Evolutionary conservation across 2,113 vertebrate genomes (phyloP), one percentile per base, ranked within the genome.

Genomic region (Acanthochromis polyacanthus): DNA sequence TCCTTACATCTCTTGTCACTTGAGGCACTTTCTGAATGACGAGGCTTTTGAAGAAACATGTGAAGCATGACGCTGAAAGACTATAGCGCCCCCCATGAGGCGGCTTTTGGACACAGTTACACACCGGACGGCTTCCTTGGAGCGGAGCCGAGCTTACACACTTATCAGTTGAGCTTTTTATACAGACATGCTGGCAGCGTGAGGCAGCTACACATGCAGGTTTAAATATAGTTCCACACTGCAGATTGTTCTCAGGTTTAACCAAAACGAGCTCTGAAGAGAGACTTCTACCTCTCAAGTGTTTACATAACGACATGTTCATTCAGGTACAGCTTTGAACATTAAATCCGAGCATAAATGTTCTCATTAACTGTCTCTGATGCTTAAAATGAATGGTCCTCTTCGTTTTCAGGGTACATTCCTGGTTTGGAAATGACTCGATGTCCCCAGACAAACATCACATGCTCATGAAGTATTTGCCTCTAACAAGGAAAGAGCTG

Each of bases 1-100:
- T 78, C 82, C 86, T 65, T 74, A 71, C 82, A 69, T 87, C 82
- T 84, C 69, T 36, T 65, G 60, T 90, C 75, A 68, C 84, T 86
- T 89, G 81, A 94, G 93, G 93, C 93, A 94, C 93, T 94, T 93
- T 94, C 92, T 92, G 88, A 90, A 85, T 89, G 78, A 86, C 46
- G 84, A 91, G 89, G 88, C 88, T 77, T 74, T 80, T 86, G 63
- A 60, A 84, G 76, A 78, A 77, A 67, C 51, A 73, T 15, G 40
- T 70, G 67, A 89, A 91, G 71, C 75, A 85, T 57, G 61, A 79
- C 57, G 74, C 79, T 85, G 85, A 86, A 14, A 51, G 84, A 86
- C 75, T 63, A 78, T 72, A 75, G 84, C 69, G 78, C 83, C 82
- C 85, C 85, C 70, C 15, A 8, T 43, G 78, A 81, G 89, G 85